Evolutionary conservation across 2,113 vertebrate genomes (phyloP), one percentile per base, ranked within the genome.

Genomic region (Acanthisitta chloris): DNA sequence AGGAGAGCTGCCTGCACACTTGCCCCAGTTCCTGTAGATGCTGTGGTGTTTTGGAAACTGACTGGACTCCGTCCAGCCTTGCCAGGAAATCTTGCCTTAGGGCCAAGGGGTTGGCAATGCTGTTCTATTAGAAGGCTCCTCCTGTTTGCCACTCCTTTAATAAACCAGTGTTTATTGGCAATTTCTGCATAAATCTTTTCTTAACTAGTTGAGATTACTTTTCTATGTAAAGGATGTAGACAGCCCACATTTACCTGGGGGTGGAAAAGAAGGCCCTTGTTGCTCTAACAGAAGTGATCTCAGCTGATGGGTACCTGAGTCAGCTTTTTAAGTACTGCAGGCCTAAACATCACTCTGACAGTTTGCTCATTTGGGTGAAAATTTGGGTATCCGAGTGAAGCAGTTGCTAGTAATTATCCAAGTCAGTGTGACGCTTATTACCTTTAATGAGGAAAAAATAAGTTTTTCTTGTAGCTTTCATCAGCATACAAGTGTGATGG

Each of bases 71-170:
- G 54, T 69, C 57, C 49, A 71, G 55, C 33, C 43, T 34, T 13
- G 43, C 43, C 31, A 46, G 23, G 40, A 73, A 49, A 38, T 62
- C 42, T 49, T 34, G 12, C 38, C 66, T 17, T 29, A 38, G 42
- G 42, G 46, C 65, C 0, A 0, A 74, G 62, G 38, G 14, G 5
- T 14, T 65, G n/a, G 45, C 46, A 13, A 40, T 12, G 15, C 17
- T 52, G 3, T 54, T 43, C 36, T 57, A 5, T 64, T 46, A 51
- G 8, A 85, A 64, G 31, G 15, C 12, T 74, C 14, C 40, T 85
- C 46, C 42, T 7, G 4, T n/a, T 45, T 74, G 25, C 51, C 29
- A 20, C 18, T 34, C 23, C 38, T 71, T 78, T 45, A 49, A 71
- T 29, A 92, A 71, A 51, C 5, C 11, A 61, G 34, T 34, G 5